Evolutionary conservation across 1,140 invertebrate genomes (phyloP).

Genomic region (Habropoda laboriosa): DNA sequence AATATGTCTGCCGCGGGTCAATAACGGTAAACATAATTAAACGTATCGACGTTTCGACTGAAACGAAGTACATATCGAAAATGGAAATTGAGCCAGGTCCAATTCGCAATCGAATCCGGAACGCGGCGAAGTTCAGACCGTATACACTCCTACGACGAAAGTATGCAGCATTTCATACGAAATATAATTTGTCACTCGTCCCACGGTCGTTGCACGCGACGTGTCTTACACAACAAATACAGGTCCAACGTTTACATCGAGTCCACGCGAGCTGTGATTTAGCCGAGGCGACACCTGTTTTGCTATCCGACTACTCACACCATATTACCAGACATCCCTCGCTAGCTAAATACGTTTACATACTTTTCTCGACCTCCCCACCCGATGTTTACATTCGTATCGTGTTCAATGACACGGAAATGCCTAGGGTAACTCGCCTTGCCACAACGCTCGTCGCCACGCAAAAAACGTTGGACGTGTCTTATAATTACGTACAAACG

Average conservation of each 20-base stretch:
- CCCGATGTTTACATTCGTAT: background rate
- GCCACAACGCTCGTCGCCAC: background rate
- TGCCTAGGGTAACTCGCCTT: background rate
- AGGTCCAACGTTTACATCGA: background rate
- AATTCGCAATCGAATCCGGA: background rate
- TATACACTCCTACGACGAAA: background rate
- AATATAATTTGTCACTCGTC: slow-evolving; percentile 31
- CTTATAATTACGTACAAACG: background rate
- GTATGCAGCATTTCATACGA: background rate
- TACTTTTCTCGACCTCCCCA: background rate
- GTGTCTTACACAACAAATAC: background rate
- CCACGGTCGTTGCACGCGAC: slow-evolving; percentile 39
- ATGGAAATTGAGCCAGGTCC: background rate
- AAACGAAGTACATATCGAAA: background rate
- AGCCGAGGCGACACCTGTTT: slow-evolving; percentile 13
- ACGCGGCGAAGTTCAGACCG: background rate
- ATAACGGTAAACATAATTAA: background rate
- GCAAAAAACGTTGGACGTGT: background rate
- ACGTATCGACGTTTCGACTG: background rate
- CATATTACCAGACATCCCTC: background rate
- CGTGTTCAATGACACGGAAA: background rate
- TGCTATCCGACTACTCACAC: background rate
- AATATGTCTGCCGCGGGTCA: background rate
- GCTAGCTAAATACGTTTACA: background rate
- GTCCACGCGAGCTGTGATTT: background rate